phyloP scores from a whole-genome alignment of 2,113 vertebrate genomes.

The Morone chrysops region DNA sequence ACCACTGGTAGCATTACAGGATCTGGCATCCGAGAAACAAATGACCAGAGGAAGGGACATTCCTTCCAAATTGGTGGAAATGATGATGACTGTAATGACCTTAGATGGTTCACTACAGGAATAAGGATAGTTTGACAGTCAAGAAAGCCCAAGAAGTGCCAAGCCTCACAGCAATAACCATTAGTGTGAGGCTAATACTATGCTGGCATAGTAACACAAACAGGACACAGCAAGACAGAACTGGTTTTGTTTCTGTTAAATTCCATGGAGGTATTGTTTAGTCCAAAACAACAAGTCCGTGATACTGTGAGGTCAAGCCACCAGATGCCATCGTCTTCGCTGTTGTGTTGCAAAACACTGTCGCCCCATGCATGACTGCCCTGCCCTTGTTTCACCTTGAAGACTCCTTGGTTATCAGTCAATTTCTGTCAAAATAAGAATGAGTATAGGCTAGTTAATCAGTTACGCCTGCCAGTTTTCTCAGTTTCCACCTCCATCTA shows the following conservation, averaged over 20 bases:
- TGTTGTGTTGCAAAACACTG: slow-evolving; percentile 38
- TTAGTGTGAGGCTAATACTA: neutral
- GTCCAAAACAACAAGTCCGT: slow-evolving; percentile 37
- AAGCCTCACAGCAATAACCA: neutral
- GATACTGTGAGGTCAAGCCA: neutral
- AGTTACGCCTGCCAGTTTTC: slow-evolving; percentile 22
- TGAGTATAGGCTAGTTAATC: slow-evolving; percentile 31
- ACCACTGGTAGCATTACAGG: neutral
- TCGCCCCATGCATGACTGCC: neutral
- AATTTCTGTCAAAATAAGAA: slow-evolving; percentile 3
- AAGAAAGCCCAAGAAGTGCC: slow-evolving; percentile 16
- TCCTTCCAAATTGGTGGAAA: slow-evolving; percentile 62
- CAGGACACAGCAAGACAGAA: neutral
- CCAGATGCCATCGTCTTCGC: neutral
- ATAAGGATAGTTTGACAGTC: slow-evolving; percentile 21
- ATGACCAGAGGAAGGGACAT: slow-evolving; percentile 24
- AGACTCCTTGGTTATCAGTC: slow-evolving; percentile 26
- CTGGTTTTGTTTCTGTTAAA: slow-evolving; percentile 8
- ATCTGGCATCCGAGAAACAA: neutral
- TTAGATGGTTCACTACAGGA: slow-evolving; percentile 13
- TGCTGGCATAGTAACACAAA: slow-evolving; percentile 8
- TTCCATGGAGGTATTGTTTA: slow-evolving; percentile 42
- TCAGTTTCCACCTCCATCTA: neutral
- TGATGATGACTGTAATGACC: slow-evolving; percentile 37
- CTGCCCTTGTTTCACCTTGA: slow-evolving; percentile 39